phyloP scores from a whole-genome alignment of 2,113 vertebrate genomes.

The Zootoca vivipara region DNA sequence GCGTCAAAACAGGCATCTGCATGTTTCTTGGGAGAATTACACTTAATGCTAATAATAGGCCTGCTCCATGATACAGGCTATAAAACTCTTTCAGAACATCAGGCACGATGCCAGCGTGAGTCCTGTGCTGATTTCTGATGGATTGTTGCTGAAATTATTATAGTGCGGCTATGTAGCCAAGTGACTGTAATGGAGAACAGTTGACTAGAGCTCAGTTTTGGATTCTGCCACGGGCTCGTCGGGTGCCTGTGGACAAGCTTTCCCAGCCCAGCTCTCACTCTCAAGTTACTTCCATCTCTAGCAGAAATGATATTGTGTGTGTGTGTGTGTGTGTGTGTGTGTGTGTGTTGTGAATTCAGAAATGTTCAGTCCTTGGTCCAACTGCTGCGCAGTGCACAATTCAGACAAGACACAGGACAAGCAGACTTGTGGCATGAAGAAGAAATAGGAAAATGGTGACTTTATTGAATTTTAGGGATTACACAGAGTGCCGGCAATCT shows the following conservation, averaged over 20 bases:
- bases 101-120: slow-evolving; percentile 59
- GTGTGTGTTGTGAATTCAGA: neutral
- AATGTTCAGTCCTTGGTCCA: neutral
- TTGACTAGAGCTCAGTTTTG: neutral
- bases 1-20: slow-evolving; percentile 60
- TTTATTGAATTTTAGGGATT: too few species aligned
- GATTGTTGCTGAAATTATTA: slow-evolving; percentile 45
- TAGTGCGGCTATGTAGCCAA: slow-evolving; percentile 28
- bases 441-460: too few species aligned
- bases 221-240: neutral
- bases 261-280: neutral
- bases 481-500: too few species aligned
- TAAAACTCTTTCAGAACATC: slow-evolving; percentile 47
- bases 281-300: neutral
- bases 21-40: slow-evolving; percentile 61
- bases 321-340: neutral
- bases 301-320: neutral
- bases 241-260: neutral
- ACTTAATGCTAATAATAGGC: slow-evolving; percentile 55
- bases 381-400: neutral
- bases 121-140: slow-evolving; percentile 53
- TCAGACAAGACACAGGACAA: neutral
- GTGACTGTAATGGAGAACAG: slow-evolving; percentile 18
- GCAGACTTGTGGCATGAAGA: neutral
- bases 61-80: slow-evolving; percentile 62